A percentile compares a stretch with the other conserved stretches of the same genome.
Evolutionary conservation across 2,888 invertebrate genomes (phyloP).

Genomic region (Coelopa pilipes): DNA sequence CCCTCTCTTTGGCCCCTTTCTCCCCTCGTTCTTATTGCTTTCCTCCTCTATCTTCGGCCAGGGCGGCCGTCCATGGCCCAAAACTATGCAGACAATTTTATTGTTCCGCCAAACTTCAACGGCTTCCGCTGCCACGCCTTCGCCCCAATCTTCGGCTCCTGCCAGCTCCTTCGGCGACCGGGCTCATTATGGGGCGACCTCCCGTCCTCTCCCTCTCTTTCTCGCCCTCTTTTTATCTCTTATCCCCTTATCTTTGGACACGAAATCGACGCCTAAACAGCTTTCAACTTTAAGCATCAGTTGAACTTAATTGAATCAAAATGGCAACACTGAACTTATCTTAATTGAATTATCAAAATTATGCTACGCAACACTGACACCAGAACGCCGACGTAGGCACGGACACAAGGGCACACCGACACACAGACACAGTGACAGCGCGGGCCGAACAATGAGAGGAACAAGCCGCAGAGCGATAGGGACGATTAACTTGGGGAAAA

Average conservation of each 20-base stretch:
- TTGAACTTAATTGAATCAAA: conserved; percentile 32
- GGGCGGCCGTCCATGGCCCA: background rate
- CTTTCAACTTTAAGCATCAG: conserved; percentile 25
- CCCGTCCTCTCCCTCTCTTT: too few species aligned
- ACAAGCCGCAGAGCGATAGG: background rate
- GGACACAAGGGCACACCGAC: too few species aligned
- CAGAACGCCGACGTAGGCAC: background rate
- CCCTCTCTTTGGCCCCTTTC: too few species aligned
- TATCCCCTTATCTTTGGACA: background rate
- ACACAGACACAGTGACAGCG: too few species aligned
- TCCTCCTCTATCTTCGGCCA: background rate
- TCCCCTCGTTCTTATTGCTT: background rate
- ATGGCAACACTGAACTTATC: conserved; percentile 25
- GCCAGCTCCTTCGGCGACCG: too few species aligned
- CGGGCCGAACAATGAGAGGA: background rate
- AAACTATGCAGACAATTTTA: conserved; percentile 6
- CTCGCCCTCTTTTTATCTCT: too few species aligned
- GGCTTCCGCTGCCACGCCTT: too few species aligned
- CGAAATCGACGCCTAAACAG: conserved; percentile 13
- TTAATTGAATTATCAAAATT: conserved; percentile 35
- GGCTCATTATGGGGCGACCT: too few species aligned
- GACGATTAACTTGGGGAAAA: too few species aligned
- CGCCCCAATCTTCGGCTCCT: too few species aligned
- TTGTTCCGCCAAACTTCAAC: background rate
- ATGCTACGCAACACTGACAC: conserved; percentile 13